These are phyloP conservation scores for Aphelenchoides avenae DNA, from an alignment of 1,140 invertebrate species.

Conservation along the genomic window DNA sequence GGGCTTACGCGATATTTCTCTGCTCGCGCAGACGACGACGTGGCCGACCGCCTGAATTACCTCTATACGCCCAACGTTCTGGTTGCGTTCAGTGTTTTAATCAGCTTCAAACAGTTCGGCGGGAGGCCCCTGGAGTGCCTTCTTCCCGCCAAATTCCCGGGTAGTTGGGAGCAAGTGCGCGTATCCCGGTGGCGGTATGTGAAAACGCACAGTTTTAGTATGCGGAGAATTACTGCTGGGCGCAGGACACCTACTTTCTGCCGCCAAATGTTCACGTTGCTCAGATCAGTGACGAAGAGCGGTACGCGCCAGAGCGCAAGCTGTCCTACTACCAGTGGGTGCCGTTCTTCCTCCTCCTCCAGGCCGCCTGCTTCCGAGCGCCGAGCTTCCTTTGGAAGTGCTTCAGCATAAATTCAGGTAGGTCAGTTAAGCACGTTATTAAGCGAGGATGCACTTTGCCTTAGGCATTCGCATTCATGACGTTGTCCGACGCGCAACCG, in stretches of 20 bases:
- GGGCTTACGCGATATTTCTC: no score
- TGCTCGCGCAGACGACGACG: no score
- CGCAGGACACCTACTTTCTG: constrained; percentile 56
- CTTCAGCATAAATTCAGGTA: constrained; percentile 18
- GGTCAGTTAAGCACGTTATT: constrained; percentile 6
- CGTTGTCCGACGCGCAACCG: constrained; percentile 50
- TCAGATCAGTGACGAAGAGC: constrained; percentile 23
- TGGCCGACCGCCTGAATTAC: constrained; percentile 53
- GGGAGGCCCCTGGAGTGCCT: constrained; percentile 48
- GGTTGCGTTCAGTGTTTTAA: constrained; percentile 54
- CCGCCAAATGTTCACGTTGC: constrained; percentile 49
- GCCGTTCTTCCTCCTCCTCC: constrained; percentile 61
- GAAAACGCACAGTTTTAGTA: constrained; percentile 35
- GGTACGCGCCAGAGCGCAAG: constrained; percentile 45
- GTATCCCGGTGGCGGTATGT: no score
- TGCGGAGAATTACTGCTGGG: constrained; percentile 59
- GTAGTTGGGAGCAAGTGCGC: constrained; percentile 53
- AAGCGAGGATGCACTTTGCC: constrained; percentile 1
- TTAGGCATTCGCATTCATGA: constrained; percentile 54
- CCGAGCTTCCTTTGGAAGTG: constrained; percentile 47
- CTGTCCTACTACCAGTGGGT: constrained; percentile 60
- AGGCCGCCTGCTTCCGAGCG: constrained; percentile 61
- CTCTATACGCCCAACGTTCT: constrained; percentile 55
- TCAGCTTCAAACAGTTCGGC: constrained; percentile 53
- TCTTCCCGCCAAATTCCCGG: constrained; percentile 55